Conservation (phyloP, 2,113 vertebrate species). For the Urocolius indicus region DNA sequence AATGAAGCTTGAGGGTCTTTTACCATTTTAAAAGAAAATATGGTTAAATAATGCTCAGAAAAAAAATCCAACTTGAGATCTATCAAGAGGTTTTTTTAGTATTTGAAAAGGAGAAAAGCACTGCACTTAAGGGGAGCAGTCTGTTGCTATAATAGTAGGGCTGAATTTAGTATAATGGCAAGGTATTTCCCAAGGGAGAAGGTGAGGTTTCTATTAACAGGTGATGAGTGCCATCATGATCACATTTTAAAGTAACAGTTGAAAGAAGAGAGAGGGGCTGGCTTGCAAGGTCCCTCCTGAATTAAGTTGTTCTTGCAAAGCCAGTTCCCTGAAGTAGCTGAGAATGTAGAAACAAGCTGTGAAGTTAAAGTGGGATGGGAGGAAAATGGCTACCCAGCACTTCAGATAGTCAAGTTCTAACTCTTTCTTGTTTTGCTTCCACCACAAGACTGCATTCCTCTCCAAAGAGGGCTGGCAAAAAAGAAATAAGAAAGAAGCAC, state of each 20-base stretch:
- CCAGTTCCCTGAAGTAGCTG: neutral
- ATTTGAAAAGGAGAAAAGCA: neutral
- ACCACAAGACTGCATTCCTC: neutral
- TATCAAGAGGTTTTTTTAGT: neutral
- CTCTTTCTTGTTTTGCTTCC: conserved; percentile 7
- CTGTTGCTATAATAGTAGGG: neutral
- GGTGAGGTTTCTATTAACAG: neutral
- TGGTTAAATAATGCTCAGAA: neutral
- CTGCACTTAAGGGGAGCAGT: neutral
- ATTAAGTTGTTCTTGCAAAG: neutral
- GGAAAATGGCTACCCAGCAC: neutral
- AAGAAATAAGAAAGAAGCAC: neutral
- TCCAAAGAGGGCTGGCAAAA: neutral
- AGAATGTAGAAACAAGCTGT: neutral
- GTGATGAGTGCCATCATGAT: neutral
- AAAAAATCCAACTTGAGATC: neutral
- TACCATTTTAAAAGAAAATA: neutral
- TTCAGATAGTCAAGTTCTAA: neutral
- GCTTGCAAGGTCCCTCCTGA: neutral
- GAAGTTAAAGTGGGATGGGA: neutral
- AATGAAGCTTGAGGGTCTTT: neutral
- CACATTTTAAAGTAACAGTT: neutral
- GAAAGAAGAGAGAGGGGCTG: neutral
- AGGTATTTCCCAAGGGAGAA: neutral
- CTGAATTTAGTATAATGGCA: neutral